phyloP scores from a whole-genome alignment of 2,888 invertebrate genomes.

The Eledone cirrhosa region DNA sequence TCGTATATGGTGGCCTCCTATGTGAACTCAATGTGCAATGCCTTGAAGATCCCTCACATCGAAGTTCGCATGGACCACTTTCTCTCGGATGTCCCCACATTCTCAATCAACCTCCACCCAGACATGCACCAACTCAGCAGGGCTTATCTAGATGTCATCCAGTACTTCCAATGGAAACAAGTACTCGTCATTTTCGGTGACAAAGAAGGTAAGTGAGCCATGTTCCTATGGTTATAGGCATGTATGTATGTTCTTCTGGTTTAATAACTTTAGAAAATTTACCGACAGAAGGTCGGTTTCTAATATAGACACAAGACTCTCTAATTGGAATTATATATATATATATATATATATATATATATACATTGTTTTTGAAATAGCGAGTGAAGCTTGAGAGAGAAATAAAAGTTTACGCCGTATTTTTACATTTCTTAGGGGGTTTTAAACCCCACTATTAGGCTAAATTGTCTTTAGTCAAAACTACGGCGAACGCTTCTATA shows the following conservation, averaged over 20 bases:
- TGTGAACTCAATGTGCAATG: slow-evolving; percentile 83
- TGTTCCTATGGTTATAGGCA: background rate
- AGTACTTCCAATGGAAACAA: slow-evolving; percentile 81
- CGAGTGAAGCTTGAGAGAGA: background rate
- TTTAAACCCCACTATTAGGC: too few relatives aligned
- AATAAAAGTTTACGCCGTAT: too few relatives aligned
- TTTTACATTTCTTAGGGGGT: background rate
- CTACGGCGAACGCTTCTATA: too few relatives aligned
- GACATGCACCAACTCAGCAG: slow-evolving; percentile 80
- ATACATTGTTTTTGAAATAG: too few relatives aligned
- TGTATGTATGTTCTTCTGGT: too few relatives aligned
- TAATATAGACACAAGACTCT: too few relatives aligned
- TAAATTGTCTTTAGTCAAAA: too few relatives aligned
- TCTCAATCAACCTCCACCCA: slow-evolving; percentile 85
- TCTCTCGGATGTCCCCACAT: slow-evolving; percentile 75
- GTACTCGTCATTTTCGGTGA: slow-evolving; percentile 88
- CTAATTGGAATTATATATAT: too few relatives aligned
- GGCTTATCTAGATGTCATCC: slow-evolving; percentile 82
- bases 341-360: too few relatives aligned
- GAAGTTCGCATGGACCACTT: slow-evolving; percentile 74
- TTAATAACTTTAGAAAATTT: too few relatives aligned
- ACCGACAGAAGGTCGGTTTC: too few relatives aligned
- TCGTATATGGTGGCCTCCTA: slow-evolving; percentile 76
- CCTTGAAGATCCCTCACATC: slow-evolving; percentile 85
- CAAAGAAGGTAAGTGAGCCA: slow-evolving; percentile 73